Evolutionary conservation across 2,888 invertebrate species (phyloP).

Genomic region (Liodrosophila aerea): DNA sequence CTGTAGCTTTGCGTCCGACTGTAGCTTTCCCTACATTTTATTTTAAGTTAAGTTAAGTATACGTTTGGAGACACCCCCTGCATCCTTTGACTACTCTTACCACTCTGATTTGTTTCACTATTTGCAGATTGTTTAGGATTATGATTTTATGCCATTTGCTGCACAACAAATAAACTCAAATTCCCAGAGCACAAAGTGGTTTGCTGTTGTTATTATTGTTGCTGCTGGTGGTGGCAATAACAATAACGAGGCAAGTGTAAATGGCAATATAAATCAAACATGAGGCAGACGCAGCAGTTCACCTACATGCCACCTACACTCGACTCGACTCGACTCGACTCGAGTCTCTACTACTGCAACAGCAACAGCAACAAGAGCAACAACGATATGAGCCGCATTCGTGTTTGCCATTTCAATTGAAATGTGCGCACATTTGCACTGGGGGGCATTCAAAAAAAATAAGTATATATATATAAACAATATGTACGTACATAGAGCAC

Average conservation of each 20-base stretch:
- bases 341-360: slow-evolving; percentile 23
- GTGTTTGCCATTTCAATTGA: slow-evolving; percentile 76
- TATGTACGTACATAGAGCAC: slow-evolving; percentile 5
- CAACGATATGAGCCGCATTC: slow-evolving; percentile 54
- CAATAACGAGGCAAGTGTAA: slow-evolving; percentile 58
- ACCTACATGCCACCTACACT: slow-evolving; percentile 53
- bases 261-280: slow-evolving; percentile 72
- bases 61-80: too few species aligned
- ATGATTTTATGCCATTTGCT: slow-evolving; percentile 16
- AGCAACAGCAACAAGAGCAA: slow-evolving; percentile 15
- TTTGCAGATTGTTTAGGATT: slow-evolving; percentile 9
- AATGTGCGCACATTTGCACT: slow-evolving; percentile 71
- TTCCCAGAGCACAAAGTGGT: slow-evolving; percentile 25
- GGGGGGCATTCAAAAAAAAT: slow-evolving; percentile 29
- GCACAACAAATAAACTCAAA: slow-evolving; percentile 41
- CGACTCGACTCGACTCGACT: not conserved
- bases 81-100: not conserved
- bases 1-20: too few species aligned
- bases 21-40: too few species aligned
- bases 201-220: slow-evolving; percentile 13
- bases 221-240: slow-evolving; percentile 41
- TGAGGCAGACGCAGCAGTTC: slow-evolving; percentile 56
- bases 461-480: slow-evolving; percentile 6
- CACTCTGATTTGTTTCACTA: not conserved
- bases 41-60: too few species aligned